A percentile compares a stretch with the other conserved stretches of the same genome.
Conservation (phyloP, 2,113 vertebrate species). For the Caretta caretta region DNA sequence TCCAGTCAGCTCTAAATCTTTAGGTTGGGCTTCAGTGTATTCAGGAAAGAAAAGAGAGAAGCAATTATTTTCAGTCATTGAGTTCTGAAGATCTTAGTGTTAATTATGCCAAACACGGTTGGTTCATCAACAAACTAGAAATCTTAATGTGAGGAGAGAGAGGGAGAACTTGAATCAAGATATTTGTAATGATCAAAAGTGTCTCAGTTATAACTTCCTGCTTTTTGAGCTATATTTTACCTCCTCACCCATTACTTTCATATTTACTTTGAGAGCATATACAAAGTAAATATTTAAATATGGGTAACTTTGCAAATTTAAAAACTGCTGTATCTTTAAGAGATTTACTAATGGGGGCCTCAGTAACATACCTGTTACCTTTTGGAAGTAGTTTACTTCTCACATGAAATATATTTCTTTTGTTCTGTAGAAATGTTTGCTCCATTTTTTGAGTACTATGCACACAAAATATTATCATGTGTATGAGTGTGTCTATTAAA, state of each 20-base stretch:
- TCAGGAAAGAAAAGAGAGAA: slow-evolving; percentile 91
- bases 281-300: background rate
- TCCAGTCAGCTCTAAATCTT: slow-evolving; percentile 94
- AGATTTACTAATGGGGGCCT: background rate
- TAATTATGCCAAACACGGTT: slow-evolving; percentile 91
- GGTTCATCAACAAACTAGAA: slow-evolving; percentile 87
- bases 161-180: slow-evolving; percentile 67
- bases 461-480: slow-evolving; percentile 22
- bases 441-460: slow-evolving; percentile 27
- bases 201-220: slow-evolving; percentile 52
- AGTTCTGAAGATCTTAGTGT: slow-evolving; percentile 91
- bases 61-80: slow-evolving; percentile 96
- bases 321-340: background rate
- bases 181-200: slow-evolving; percentile 64
- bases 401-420: slow-evolving; percentile 42
- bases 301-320: background rate
- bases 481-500: background rate
- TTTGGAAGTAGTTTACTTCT: background rate
- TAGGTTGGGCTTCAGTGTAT: slow-evolving; percentile 85
- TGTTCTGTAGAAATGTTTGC: slow-evolving; percentile 42
- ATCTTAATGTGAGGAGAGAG: slow-evolving; percentile 64
- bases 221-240: slow-evolving; percentile 45
- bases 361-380: background rate
- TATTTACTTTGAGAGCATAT: slow-evolving; percentile 13
- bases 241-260: slow-evolving; percentile 19